Evolutionary conservation across 92 coral and sea anemone species (phyloP), one percentile per base, ranked within the genome.

Genomic region (Palythoa caribaeorum): DNA sequence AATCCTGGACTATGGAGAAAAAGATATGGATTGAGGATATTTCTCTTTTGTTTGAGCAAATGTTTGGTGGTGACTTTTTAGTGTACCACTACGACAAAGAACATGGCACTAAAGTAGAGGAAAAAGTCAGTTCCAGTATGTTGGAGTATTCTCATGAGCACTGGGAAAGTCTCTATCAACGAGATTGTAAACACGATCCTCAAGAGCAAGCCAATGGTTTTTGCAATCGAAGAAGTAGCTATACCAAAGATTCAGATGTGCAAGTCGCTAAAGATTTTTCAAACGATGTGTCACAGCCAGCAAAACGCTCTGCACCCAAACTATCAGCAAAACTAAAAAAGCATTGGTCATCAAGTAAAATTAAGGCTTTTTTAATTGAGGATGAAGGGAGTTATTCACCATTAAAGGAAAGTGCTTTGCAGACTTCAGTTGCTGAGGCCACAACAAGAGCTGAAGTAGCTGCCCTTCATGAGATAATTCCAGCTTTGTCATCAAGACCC

Each of bases 401-500:
- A 83, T 83, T 54, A 74, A 52, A 63, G n/a, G 62, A 57, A 11
- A 57, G n/a, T 57, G 63, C 63, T 57, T 57, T 57, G n/a, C n/a
- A 12, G 63, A 16, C 63, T 57, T 57, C n/a, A 12, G 13, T 57
- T 57, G n/a, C 63, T 57, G 55, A 69, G n/a, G 89, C 80, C 71
- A 76, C 38, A 53, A 84, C 85, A 38, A 89, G 85, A 84, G 92
- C 79, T 83, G 88, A 89, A 76, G 57, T 48, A 53, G 92, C 92
- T 48, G 85, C 92, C 16, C 72, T 84, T 69, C 74, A 36, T 70
- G 76, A 13, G 40, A 37, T 73, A 17, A 40, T 40, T 37, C 78
- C 54, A 3, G 54, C 78, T 15, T 44, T 39, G 78, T 73, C 78
- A 73, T 39, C 35, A 37, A 14, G 19, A 16, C 54, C 19, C 8